Percentiles rank a stretch among this genome's conserved stretches.
Evolutionary conservation across 64 coral and sea anemone genomes (phyloP).

Genomic region (Montipora capricornis): DNA sequence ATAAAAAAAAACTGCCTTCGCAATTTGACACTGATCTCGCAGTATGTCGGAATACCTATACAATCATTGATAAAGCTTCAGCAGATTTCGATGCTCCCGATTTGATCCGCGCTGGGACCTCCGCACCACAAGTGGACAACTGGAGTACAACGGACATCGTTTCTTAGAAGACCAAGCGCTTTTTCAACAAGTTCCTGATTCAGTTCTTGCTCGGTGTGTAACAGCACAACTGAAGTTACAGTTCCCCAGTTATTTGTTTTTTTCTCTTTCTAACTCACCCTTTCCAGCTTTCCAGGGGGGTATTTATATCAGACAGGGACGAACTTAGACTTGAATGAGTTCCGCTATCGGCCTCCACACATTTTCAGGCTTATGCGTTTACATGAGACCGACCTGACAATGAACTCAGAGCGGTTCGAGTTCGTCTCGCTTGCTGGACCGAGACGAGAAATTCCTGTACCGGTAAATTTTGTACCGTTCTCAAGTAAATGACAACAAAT

Average conservation of each 20-base stretch:
- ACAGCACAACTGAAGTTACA: slow-evolving; percentile 61
- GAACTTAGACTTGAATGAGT: neutral
- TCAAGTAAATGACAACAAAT: no score
- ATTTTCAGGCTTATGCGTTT: no score
- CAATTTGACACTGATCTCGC: slow-evolving; percentile 7
- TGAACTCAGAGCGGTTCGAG: no score
- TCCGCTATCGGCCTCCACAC: no score
- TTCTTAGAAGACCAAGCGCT: slow-evolving; percentile 53
- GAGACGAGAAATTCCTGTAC: no score
- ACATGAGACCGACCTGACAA: no score
- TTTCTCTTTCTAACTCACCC: slow-evolving; percentile 24
- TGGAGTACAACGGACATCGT: slow-evolving; percentile 34
- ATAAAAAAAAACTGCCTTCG: neutral
- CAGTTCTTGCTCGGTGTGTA: slow-evolving; percentile 70
- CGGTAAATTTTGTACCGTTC: no score
- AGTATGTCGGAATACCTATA: slow-evolving; percentile 31
- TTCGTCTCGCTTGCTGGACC: no score
- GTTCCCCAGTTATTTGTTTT: slow-evolving; percentile 33
- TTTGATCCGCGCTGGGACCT: slow-evolving; percentile 29
- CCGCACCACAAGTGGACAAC: slow-evolving; percentile 29
- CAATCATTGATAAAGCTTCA: slow-evolving; percentile 29
- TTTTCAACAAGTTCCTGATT: slow-evolving; percentile 31
- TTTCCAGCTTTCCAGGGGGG: neutral
- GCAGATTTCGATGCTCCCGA: slow-evolving; percentile 48
- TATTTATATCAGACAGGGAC: no score